Evolutionary conservation across 2,888 invertebrate species (phyloP).

Genomic region (Drymonia ruficornis): DNA sequence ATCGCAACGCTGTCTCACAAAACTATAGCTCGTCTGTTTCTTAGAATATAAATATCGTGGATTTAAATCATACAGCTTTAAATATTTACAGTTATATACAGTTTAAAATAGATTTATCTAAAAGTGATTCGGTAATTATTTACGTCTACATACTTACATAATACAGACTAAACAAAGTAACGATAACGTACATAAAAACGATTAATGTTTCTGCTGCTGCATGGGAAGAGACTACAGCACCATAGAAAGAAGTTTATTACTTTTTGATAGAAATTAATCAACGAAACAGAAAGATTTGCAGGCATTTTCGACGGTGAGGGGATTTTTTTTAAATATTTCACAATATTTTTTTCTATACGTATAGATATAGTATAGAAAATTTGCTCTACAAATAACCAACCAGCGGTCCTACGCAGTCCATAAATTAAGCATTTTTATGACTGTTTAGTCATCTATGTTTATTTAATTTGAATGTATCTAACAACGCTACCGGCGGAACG

Average conservation of each 20-base stretch:
- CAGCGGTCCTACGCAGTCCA: no score
- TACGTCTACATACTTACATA: background rate
- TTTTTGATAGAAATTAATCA: no score
- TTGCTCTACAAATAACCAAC: no score
- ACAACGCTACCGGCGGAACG: background rate
- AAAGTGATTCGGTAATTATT: background rate
- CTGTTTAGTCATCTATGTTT: no score
- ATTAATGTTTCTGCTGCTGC: background rate
- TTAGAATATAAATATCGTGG: background rate
- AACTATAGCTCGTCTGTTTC: background rate
- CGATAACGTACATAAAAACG: background rate
- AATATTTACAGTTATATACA: no score
- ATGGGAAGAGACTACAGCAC: background rate
- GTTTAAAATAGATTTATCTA: conserved; percentile 4
- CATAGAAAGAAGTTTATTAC: no score
- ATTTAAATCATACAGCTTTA: background rate
- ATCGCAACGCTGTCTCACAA: conserved; percentile 1
- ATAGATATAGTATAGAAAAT: no score
- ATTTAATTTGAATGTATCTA: background rate
- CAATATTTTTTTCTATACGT: no score
- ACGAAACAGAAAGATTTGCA: no score
- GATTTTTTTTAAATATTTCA: no score
- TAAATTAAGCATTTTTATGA: no score
- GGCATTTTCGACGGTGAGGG: no score
- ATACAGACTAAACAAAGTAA: conserved; percentile 1